Evolutionary conservation across 2,888 invertebrate species (phyloP).

Genomic region (Ischnus inquisitorius): DNA sequence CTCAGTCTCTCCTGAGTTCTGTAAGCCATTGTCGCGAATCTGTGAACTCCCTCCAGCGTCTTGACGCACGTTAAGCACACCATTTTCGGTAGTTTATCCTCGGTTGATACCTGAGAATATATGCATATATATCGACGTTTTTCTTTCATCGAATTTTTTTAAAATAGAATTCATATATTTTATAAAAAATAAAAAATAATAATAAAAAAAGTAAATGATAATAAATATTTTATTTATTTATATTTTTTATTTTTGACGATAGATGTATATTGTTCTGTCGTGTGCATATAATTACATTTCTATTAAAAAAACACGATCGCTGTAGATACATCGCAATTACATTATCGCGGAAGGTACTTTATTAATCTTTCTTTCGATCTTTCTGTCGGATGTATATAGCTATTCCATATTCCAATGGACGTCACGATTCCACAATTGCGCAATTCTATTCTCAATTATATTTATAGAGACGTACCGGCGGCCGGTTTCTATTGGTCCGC

Average conservation of each 20-base stretch:
- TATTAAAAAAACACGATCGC: no score
- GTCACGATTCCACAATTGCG: conserved; percentile 59
- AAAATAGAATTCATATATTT: no score
- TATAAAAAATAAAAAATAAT: no score
- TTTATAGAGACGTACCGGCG: conserved; percentile 74
- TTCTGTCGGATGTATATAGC: conserved; percentile 14
- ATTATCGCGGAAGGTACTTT: not conserved
- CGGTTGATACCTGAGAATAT: conserved; percentile 87
- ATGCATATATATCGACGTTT: conserved; percentile 40
- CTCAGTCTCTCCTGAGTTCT: conserved; percentile 88
- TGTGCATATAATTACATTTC: no score
- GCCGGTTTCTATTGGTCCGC: conserved; percentile 58
- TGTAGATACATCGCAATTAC: not conserved
- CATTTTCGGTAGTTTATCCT: conserved; percentile 90
- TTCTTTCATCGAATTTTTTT: no score
- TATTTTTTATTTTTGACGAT: no score
- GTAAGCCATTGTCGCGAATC: conserved; percentile 89
- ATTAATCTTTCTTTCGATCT: not conserved
- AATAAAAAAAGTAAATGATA: no score
- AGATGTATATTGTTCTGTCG: no score
- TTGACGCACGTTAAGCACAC: conserved; percentile 89
- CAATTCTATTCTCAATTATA: conserved; percentile 74
- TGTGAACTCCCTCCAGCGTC: conserved; percentile 89
- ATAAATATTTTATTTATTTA: no score
- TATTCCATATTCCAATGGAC: conserved; percentile 56